Conservation (phyloP, 2,797 vertebrate species). For the Neosalanx taihuensis region DNA sequence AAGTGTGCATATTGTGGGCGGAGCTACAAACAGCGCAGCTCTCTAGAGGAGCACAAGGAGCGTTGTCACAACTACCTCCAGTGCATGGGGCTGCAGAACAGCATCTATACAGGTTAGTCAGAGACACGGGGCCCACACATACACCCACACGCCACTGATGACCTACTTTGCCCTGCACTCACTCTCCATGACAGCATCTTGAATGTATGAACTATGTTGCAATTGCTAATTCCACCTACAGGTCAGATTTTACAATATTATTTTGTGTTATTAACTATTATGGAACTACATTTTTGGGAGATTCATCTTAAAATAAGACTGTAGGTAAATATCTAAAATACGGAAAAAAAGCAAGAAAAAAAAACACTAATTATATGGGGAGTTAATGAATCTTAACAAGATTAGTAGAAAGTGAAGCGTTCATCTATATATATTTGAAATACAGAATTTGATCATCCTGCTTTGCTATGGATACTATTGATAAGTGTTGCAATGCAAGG, state of each 20-base stretch:
- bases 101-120: slow-evolving; percentile 89
- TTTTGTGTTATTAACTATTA: not conserved
- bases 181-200: slow-evolving; percentile 20
- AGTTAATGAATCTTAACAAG: too few species aligned
- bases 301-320: too few species aligned
- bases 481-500: too few species aligned
- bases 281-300: not conserved
- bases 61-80: slow-evolving; percentile 98
- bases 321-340: too few species aligned
- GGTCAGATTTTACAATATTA: slow-evolving; percentile 24
- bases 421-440: too few species aligned
- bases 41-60: slow-evolving; percentile 98
- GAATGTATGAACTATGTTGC: slow-evolving; percentile 19
- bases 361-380: too few species aligned
- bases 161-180: slow-evolving; percentile 28
- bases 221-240: slow-evolving; percentile 23
- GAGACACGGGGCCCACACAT: slow-evolving; percentile 11
- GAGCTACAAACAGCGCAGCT: slow-evolving; percentile 98
- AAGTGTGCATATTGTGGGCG: slow-evolving; percentile 98
- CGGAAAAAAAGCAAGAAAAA: too few species aligned
- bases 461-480: not conserved
- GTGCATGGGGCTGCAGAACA: slow-evolving; percentile 92
- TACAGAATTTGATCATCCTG: not conserved
- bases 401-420: too few species aligned
- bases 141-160: slow-evolving; percentile 20